A percentile compares a stretch with the other conserved stretches of the same genome.
These are phyloP conservation scores for Diplodus puntazzo DNA, from an alignment of 2,797 vertebrate genomes.

Conservation along the genomic window DNA sequence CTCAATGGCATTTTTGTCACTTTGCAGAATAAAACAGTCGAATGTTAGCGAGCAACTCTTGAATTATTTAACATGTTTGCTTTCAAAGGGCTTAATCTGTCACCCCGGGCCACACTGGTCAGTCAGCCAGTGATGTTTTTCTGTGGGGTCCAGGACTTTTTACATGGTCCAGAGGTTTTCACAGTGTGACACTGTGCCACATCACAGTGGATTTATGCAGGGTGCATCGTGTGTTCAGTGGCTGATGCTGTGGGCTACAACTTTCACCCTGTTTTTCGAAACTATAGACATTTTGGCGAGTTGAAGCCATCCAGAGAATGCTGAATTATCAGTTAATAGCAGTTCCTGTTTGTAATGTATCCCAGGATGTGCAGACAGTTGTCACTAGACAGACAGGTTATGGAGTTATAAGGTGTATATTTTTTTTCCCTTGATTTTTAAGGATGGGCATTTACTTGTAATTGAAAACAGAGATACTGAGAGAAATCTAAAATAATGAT, in stretches of 20 bases:
- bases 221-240: background rate
- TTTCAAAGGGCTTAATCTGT: slow-evolving; percentile 47
- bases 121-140: background rate
- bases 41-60: slow-evolving; percentile 39
- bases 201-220: no score
- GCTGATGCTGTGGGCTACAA: background rate
- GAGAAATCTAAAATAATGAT: background rate
- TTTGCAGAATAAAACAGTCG: slow-evolving; percentile 41
- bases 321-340: background rate
- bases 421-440: background rate
- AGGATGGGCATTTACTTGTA: background rate
- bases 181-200: background rate
- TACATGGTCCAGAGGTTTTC: background rate
- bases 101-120: slow-evolving; percentile 5
- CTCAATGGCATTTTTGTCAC: slow-evolving; percentile 30
- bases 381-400: background rate
- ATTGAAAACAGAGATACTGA: background rate
- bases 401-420: background rate
- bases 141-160: background rate
- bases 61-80: slow-evolving; percentile 68
- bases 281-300: background rate
- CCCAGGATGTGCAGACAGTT: background rate
- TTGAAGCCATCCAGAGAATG: background rate
- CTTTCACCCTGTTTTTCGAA: background rate
- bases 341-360: background rate